phyloP scores from a whole-genome alignment of 64 coral and sea anemone genomes.

The Pachyseris speciosa region DNA sequence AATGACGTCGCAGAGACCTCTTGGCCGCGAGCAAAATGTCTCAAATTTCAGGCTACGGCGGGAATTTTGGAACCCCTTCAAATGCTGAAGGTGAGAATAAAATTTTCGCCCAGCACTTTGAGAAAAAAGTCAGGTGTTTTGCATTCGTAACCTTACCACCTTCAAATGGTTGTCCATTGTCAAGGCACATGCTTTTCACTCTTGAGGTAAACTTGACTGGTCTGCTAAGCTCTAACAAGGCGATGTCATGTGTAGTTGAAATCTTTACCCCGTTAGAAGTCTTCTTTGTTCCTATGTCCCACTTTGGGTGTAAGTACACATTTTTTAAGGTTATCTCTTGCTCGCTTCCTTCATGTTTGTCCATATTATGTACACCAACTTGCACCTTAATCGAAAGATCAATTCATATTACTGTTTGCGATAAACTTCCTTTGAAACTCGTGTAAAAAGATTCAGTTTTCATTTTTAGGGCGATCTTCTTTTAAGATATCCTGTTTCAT shows the following conservation, averaged over 20 bases:
- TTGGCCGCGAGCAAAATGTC: too few species aligned
- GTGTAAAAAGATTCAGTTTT: too few species aligned
- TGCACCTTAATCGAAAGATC: slow-evolving; percentile 52
- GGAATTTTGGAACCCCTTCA: too few species aligned
- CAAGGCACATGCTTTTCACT: slow-evolving; percentile 75
- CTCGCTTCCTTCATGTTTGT: slow-evolving; percentile 41
- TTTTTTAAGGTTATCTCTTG: slow-evolving; percentile 79
- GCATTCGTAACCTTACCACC: slow-evolving; percentile 37
- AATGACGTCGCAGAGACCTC: too few species aligned
- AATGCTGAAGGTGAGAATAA: too few species aligned
- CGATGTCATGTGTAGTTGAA: slow-evolving; percentile 75
- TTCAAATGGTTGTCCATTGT: slow-evolving; percentile 31
- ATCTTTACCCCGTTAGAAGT: slow-evolving; percentile 53
- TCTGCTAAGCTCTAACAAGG: slow-evolving; percentile 65
- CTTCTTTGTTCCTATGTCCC: slow-evolving; percentile 73
- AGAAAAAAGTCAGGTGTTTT: too few species aligned
- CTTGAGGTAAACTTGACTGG: slow-evolving; percentile 60
- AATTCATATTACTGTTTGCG: background rate
- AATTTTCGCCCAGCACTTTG: too few species aligned
- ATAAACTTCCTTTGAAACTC: background rate
- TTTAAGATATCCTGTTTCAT: too few species aligned
- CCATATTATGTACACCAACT: slow-evolving; percentile 84
- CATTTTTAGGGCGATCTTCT: too few species aligned
- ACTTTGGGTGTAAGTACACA: slow-evolving; percentile 80
- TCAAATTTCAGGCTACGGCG: too few species aligned